These are phyloP conservation scores for Cyprinella venusta DNA, from an alignment of 2,797 vertebrate genomes.

Conservation along the genomic window DNA sequence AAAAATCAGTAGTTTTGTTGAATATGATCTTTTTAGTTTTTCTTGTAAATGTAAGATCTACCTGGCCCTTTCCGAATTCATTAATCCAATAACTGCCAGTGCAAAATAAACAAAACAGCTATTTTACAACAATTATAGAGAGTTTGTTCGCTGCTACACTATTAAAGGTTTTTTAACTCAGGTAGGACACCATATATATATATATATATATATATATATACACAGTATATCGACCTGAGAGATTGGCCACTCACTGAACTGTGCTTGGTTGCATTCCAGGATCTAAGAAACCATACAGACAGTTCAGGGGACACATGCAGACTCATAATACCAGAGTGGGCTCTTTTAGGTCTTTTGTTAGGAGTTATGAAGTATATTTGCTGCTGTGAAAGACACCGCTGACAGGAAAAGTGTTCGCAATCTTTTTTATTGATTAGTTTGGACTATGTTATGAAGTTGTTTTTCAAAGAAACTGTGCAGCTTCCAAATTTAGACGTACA, in stretches of 20 bases:
- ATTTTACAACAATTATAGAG: too few relatives aligned
- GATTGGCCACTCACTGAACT: not conserved
- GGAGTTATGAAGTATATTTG: conserved; percentile 9
- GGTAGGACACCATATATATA: too few relatives aligned
- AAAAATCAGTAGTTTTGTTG: too few relatives aligned
- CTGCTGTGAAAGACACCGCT: not conserved
- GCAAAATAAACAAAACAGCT: too few relatives aligned
- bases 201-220: too few relatives aligned
- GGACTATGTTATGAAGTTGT: not conserved
- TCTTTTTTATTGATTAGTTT: conserved; percentile 27
- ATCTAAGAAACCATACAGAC: conserved; percentile 8
- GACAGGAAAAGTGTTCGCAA: conserved; percentile 18
- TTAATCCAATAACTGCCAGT: too few relatives aligned
- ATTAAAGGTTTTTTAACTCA: too few relatives aligned
- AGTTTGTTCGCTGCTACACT: too few relatives aligned
- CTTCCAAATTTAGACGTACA: conserved; percentile 6
- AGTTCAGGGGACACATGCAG: not conserved
- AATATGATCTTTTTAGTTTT: too few relatives aligned
- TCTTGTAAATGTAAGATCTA: too few relatives aligned
- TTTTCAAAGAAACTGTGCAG: conserved; percentile 3
- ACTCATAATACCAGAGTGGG: not conserved
- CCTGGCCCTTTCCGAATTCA: too few relatives aligned
- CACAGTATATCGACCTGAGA: not conserved
- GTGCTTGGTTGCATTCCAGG: conserved; percentile 15
- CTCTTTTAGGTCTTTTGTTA: not conserved